Base-by-base conservation (phyloP, 2,888 invertebrate genomes). In the Candidula unifasciata region DNA sequence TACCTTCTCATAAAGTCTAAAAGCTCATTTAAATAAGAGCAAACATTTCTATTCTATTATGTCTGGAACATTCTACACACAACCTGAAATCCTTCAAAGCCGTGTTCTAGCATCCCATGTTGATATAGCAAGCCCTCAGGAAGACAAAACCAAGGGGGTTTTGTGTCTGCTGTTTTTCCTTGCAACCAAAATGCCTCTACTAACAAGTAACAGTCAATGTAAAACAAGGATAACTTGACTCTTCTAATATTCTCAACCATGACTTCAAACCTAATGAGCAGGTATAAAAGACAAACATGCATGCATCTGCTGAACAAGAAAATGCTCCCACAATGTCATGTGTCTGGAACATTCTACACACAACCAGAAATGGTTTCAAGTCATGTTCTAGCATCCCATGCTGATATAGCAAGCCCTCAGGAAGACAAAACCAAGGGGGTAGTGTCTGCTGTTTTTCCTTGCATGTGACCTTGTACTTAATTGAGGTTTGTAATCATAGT, bases 111-210 rank as follows among this genome's bases (percentile, higher is more conserved):
- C 80, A n/a, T 71, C 68, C 76, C 74, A 24, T 44, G 21, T 74
- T 83, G 35, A 52, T 85, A 2, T 85, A 30, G 83, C 85, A 85
- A 82, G 80, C 83, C 83, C 68, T 82, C 85, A 85, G 83, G 76
- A 84, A 81, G 77, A 79, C 74, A 73, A 57, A 76, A 73, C 66
- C 78, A 57, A 80, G 24, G 16, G 6, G 44, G 6, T 10, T 10
- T 16, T 24, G 69, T 21, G 21, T 57, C 35, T 60, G 57, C 60
- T 60, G 57, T 57, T 78, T 77, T 74, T 64, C 77, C 44, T 64
- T 78, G 78, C 64, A n/a, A n/a, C n/a, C n/a, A n/a, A n/a, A n/a
- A n/a, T n/a, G n/a, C n/a, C n/a, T n/a, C n/a, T n/a, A n/a, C n/a
- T n/a, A n/a, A n/a, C n/a, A n/a, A n/a, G n/a, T n/a, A n/a, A n/a